Percentiles rank a stretch among this genome's conserved stretches.
Conservation (phyloP, 1,140 invertebrate genomes). For the Apocrypta bakeri region DNA sequence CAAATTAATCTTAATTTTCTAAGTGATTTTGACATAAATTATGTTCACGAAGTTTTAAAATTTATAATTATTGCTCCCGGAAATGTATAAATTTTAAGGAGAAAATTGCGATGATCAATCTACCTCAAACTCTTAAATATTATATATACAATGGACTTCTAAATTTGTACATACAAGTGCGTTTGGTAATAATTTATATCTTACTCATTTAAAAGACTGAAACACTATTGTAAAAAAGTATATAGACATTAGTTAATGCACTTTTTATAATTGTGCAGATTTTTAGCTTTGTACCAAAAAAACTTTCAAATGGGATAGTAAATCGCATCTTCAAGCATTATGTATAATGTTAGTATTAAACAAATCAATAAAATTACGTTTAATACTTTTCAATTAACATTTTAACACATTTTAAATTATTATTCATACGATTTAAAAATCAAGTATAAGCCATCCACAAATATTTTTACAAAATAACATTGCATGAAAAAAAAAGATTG, state of each 20-base stretch:
- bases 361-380: constrained; percentile 43
- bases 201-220: constrained; percentile 46
- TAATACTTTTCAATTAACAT: constrained; percentile 30
- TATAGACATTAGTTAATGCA: background rate
- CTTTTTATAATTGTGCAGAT: constrained; percentile 1
- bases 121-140: constrained; percentile 36
- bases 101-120: constrained; percentile 26
- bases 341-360: constrained; percentile 40
- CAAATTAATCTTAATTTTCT: background rate
- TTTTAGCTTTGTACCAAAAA: constrained; percentile 37
- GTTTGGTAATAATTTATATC: constrained; percentile 15
- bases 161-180: constrained; percentile 47
- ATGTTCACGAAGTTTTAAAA: constrained; percentile 15
- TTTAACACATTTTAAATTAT: constrained; percentile 42
- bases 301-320: constrained; percentile 6
- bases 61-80: constrained; percentile 6
- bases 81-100: constrained; percentile 6
- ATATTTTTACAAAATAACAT: constrained; percentile 32
- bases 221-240: constrained; percentile 29
- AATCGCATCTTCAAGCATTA: constrained; percentile 22
- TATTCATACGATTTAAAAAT: constrained; percentile 19
- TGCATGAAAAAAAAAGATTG: constrained; percentile 29
- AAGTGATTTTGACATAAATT: background rate
- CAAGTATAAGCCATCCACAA: constrained; percentile 5
- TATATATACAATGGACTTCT: constrained; percentile 14